Base-by-base conservation (phyloP, 2,113 vertebrate species). In the Butorides virescens region DNA sequence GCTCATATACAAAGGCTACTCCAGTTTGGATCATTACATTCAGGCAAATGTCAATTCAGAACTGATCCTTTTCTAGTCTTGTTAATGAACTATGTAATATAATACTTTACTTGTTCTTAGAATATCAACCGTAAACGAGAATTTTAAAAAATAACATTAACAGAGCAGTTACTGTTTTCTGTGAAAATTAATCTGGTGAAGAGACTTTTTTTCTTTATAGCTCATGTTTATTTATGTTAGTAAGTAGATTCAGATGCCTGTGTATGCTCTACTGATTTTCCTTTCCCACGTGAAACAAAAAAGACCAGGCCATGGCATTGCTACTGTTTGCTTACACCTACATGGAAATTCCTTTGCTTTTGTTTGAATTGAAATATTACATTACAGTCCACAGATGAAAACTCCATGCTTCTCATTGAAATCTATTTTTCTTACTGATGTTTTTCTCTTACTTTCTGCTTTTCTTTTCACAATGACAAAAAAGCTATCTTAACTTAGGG, bases 191-290 rank as follows among this genome's bases (percentile, higher is more conserved):
- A 52, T 67, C 34, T 37, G 53, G 3, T 11, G 9, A 61, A 49
- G 16, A 62, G 25, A 25, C 4, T 15, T 87, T 77, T 70, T 70
- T 93, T 89, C 52, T 81, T 36, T 50, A 71, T 21, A 56, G 0
- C 10, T 84, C 3, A 0, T 61, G 86, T 91, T 94, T 97, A 50
- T 93, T 96, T 93, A 70, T 49, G 9, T 79, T 85, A 88, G 29
- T 93, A 95, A 91, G 80, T 87, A 76, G 80, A 79, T 65, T 88
- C 94, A 96, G 62, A 95, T 94, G 91, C 32, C 46, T 73, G 5
- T 65, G 36, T 67, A 76, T 29, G 34, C 12, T 77, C 37, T 67
- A 46, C 15, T 83, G 72, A 22, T 80, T 91, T 37, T 86, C 23
- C 23, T 92, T 93, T 95, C 81, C 91, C 73, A 75, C 1, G 56